These are phyloP conservation scores for Melanotus villosus DNA, from an alignment of 2,888 invertebrate genomes.

Conservation along the genomic window DNA sequence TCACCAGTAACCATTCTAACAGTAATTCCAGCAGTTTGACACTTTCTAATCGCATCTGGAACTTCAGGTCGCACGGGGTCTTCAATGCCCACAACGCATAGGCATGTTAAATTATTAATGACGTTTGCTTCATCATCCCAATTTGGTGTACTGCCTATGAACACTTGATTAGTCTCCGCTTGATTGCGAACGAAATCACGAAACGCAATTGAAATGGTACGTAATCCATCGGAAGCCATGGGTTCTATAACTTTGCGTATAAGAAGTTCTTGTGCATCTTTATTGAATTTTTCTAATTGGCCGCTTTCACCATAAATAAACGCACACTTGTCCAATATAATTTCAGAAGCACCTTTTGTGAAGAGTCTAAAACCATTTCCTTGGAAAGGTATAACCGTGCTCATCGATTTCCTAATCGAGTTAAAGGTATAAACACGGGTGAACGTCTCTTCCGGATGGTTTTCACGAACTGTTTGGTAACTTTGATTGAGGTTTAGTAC, in stretches of 20 bases:
- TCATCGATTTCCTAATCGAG: conserved; percentile 99
- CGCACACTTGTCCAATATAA: conserved; percentile 98
- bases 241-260: conserved; percentile 96
- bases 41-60: conserved; percentile 94
- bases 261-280: conserved; percentile 92
- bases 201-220: conserved; percentile 97
- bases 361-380: conserved; percentile 84
- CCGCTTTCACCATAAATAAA: conserved; percentile 86
- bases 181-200: conserved; percentile 95
- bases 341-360: conserved; percentile 85
- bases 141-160: conserved; percentile 78
- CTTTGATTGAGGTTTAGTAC: conserved; percentile 86
- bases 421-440: conserved; percentile 97
- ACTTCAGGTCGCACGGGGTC: conserved; percentile 99
- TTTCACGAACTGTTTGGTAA: conserved; percentile 93
- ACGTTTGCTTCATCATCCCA: conserved; percentile 91
- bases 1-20: conserved; percentile 99
- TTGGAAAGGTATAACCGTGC: conserved; percentile 91
- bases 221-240: conserved; percentile 97
- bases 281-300: conserved; percentile 85
- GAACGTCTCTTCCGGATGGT: conserved; percentile 92
- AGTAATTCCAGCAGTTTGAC: conserved; percentile 98
- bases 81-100: conserved; percentile 98
- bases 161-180: conserved; percentile 92
- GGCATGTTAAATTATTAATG: conserved; percentile 86